Evolutionary conservation across 2,888 invertebrate species (phyloP), one percentile per base, ranked within the genome.

Genomic region (Ctenicera cuprea): DNA sequence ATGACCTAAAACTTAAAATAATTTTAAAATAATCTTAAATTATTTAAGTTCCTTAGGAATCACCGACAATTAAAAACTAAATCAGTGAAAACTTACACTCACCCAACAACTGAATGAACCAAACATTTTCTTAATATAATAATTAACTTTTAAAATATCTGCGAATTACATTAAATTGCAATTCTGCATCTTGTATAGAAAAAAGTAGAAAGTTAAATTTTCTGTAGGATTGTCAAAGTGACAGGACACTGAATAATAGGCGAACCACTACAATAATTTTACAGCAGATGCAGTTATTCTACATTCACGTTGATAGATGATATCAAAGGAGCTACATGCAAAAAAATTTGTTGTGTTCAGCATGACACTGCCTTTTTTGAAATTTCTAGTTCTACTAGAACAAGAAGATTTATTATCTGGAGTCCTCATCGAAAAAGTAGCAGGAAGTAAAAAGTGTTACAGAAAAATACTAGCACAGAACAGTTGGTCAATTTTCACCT

Each of bases 401-500:
- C 54, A 54, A 33, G 22, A 48, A 8, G 54, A 54, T 54, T 20
- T 14, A 30, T 22, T 50, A 50, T 50, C 50, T 50, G 11, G 9
- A 22, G 20, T 50, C 22, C 12, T 22, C 37, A 38, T 59, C 37
- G 14, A 57, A 57, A 38, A 59, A 59, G 38, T 59, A 38, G 38
- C 59, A 59, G 59, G 59, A 59, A 59, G 20, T 59, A 18, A 57
- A 38, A 62, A 54, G 54, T 62, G 62, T 62, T 62, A 62, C 43
- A 43, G 41, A 43, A 62, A 61, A 54, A 50, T 50, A 57, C 30
- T 30, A 18, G 33, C 7, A 45, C 9, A 61, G 30, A 50, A 63
- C 62, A 43, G 52, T 63, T 62, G 62, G 52, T 54, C 61, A 68
- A 54, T 73, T 57, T 54, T 54, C 62, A 69, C 37, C 62, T 68